phyloP scores from a whole-genome alignment of 35 echinoderm and acorn worm species.

The Holothuria glaberrima region DNA sequence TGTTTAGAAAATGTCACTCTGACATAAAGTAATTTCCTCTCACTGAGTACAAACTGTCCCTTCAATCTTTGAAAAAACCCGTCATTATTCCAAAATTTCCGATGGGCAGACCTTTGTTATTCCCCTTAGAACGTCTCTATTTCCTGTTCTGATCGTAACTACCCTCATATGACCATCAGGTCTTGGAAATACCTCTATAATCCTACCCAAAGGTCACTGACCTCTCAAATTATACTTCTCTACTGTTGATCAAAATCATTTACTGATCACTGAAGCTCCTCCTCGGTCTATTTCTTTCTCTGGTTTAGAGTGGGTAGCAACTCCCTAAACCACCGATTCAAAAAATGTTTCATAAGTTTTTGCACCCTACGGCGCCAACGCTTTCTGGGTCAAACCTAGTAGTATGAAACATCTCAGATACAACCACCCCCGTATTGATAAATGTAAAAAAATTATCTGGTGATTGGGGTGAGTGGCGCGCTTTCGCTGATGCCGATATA shows the following conservation, averaged over 20 bases:
- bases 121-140: not conserved
- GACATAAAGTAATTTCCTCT: no score
- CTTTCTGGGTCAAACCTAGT: conserved; percentile 4
- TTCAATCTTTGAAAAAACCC: not conserved
- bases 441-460: conserved; percentile 10
- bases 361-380: conserved; percentile 30
- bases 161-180: conserved; percentile 45
- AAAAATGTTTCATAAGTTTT: conserved; percentile 6
- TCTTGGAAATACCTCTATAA: conserved; percentile 29
- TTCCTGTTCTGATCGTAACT: not conserved
- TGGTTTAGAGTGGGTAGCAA: conserved; percentile 11
- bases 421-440: not conserved
- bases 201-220: conserved; percentile 29
- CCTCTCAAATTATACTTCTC: not conserved
- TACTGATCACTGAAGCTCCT: not conserved
- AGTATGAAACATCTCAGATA: not conserved
- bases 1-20: no score
- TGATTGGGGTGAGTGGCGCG: conserved; percentile 38
- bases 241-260: not conserved
- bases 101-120: not conserved
- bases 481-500: not conserved
- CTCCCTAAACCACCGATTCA: conserved; percentile 1
- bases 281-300: not conserved
- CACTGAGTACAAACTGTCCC: no score
- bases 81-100: not conserved